These are phyloP conservation scores for Anthoscopus minutus DNA, from an alignment of 2,113 vertebrate species.

Conservation along the genomic window DNA sequence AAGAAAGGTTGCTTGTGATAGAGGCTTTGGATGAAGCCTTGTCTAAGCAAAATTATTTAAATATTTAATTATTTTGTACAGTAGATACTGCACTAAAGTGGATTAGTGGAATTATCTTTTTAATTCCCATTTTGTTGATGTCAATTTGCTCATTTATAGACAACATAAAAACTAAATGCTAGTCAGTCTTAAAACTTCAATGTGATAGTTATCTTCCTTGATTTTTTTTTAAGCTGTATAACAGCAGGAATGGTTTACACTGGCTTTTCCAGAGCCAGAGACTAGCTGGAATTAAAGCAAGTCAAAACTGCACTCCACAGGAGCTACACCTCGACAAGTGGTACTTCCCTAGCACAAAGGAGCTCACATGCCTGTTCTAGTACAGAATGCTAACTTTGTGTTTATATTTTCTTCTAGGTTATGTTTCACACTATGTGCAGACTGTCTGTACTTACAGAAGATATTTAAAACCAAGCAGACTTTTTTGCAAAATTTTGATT, in stretches of 20 bases:
- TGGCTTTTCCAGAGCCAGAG: background rate
- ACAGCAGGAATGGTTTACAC: background rate
- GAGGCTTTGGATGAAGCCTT: background rate
- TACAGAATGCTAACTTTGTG: background rate
- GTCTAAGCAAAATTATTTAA: background rate
- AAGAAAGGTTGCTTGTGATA: background rate
- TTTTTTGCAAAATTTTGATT: conserved; percentile 86
- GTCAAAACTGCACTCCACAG: background rate
- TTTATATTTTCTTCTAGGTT: conserved; percentile 76
- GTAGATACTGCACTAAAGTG: background rate
- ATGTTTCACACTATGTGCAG: conserved; percentile 95
- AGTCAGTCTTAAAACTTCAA: background rate
- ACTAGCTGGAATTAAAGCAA: background rate
- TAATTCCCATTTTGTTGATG: background rate
- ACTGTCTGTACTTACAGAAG: conserved; percentile 91
- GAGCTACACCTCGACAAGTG: background rate
- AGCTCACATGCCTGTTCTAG: background rate
- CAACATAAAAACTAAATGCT: background rate
- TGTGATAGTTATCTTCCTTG: background rate
- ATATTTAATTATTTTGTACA: background rate
- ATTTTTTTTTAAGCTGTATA: background rate
- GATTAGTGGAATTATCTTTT: background rate
- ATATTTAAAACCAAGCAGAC: conserved; percentile 84
- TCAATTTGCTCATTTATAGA: background rate
- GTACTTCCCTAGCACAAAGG: background rate